Evolutionary conservation across 2,113 vertebrate genomes (phyloP).

Genomic region (Prunella fulvescens): DNA sequence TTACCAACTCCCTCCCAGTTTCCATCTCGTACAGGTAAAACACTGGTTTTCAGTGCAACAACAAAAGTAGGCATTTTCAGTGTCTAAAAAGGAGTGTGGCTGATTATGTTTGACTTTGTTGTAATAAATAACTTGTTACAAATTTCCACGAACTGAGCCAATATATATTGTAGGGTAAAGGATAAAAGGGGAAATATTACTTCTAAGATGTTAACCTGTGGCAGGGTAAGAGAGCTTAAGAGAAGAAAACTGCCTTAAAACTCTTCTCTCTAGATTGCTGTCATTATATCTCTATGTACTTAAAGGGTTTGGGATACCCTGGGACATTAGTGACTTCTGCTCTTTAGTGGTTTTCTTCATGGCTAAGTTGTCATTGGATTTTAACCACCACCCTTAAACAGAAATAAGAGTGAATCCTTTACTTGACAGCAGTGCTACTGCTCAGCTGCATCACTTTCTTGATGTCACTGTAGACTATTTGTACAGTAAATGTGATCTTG

Average conservation of each 20-base stretch:
- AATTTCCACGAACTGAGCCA: neutral
- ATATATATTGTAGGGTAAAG: neutral
- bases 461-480: neutral
- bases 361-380: neutral
- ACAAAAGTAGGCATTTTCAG: neutral
- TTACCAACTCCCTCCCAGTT: constrained; percentile 88
- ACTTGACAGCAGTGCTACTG: neutral
- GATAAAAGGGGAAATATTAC: neutral
- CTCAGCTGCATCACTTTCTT: neutral
- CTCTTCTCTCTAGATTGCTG: neutral
- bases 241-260: neutral
- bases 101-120: neutral
- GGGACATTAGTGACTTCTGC: neutral
- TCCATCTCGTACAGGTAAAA: constrained; percentile 83
- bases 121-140: neutral
- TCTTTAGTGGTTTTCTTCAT: neutral
- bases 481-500: neutral
- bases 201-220: neutral
- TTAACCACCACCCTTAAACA: neutral
- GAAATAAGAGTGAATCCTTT: neutral
- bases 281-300: neutral
- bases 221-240: neutral
- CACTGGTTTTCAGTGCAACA: neutral
- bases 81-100: neutral
- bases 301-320: neutral